Evolutionary conservation across 2,888 invertebrate genomes (phyloP).

Genomic region (Drosophila macrothrix): DNA sequence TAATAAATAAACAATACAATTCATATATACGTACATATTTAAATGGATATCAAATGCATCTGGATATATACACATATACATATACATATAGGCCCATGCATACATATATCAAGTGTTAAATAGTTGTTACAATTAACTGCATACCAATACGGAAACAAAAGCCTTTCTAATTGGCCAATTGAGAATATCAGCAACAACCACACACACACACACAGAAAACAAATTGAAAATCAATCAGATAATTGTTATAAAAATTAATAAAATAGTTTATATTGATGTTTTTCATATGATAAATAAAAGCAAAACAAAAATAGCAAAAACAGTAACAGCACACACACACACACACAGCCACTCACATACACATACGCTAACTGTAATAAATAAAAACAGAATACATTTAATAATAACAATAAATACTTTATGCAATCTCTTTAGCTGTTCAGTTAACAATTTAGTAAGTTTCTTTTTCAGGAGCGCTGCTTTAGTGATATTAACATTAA

Average conservation of each 20-base stretch:
- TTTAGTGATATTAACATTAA: constrained; percentile 80
- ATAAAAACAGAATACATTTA: constrained; percentile 24
- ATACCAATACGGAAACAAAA: constrained; percentile 1
- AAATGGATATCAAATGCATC: constrained; percentile 53
- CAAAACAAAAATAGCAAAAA: constrained; percentile 20
- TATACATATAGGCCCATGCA: constrained; percentile 40
- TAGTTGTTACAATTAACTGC: constrained; percentile 70
- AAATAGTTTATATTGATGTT: constrained; percentile 74
- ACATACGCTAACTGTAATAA: constrained; percentile 47
- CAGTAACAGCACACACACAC: constrained; percentile 10
- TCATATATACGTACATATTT: constrained; percentile 53
- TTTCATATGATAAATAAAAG: constrained; percentile 53
- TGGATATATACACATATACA: constrained; percentile 26
- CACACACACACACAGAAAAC: constrained; percentile 17
- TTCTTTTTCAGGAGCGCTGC: constrained; percentile 70
- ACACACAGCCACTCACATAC: not conserved
- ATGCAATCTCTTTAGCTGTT: constrained; percentile 48
- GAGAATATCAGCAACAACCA: constrained; percentile 33
- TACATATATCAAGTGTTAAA: constrained; percentile 74
- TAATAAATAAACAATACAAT: constrained; percentile 19
- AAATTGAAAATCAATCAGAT: constrained; percentile 37
- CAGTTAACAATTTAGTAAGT: constrained; percentile 49
- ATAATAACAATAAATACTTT: constrained; percentile 33
- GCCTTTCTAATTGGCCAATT: constrained; percentile 27
- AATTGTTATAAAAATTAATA: constrained; percentile 55